Evolutionary conservation across 2,888 invertebrate species (phyloP).

Genomic region (Hirtodrosophila duncani): DNA sequence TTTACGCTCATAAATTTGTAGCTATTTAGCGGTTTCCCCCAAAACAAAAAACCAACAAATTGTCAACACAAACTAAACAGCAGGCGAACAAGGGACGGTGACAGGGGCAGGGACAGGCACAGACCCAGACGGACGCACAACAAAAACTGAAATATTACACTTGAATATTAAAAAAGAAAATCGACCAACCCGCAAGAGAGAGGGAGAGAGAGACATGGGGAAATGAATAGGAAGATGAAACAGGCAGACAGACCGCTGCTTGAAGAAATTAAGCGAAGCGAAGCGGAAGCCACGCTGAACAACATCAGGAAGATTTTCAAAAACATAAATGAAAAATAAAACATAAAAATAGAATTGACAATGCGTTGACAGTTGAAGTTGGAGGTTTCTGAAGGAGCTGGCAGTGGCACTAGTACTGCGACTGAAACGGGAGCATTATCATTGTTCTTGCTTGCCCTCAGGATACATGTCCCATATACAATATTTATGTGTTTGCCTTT

Average conservation of each 20-base stretch:
- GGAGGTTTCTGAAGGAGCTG: background rate
- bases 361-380: slow-evolving; percentile 63
- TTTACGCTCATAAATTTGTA: slow-evolving; percentile 71
- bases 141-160: slow-evolving; percentile 70
- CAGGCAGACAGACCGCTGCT: slow-evolving; percentile 18
- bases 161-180: slow-evolving; percentile 62
- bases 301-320: slow-evolving; percentile 9
- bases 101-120: background rate
- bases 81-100: slow-evolving; percentile 19
- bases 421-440: slow-evolving; percentile 2
- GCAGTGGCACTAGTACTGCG: background rate
- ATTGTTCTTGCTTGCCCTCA: slow-evolving; percentile 26
- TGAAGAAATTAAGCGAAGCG: slow-evolving; percentile 34
- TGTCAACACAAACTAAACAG: slow-evolving; percentile 50
- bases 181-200: too few species aligned
- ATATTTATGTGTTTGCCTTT: slow-evolving; percentile 6
- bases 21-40: slow-evolving; percentile 71
- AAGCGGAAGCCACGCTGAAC: slow-evolving; percentile 57
- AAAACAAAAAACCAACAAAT: slow-evolving; percentile 53
- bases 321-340: slow-evolving; percentile 62
- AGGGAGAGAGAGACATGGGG: background rate
- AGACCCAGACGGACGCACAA: slow-evolving; percentile 2
- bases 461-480: slow-evolving; percentile 39
- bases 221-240: slow-evolving; percentile 10
- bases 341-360: slow-evolving; percentile 73